Base-by-base conservation (phyloP, 2,888 invertebrate genomes). In the Polylopha cassiicola region DNA sequence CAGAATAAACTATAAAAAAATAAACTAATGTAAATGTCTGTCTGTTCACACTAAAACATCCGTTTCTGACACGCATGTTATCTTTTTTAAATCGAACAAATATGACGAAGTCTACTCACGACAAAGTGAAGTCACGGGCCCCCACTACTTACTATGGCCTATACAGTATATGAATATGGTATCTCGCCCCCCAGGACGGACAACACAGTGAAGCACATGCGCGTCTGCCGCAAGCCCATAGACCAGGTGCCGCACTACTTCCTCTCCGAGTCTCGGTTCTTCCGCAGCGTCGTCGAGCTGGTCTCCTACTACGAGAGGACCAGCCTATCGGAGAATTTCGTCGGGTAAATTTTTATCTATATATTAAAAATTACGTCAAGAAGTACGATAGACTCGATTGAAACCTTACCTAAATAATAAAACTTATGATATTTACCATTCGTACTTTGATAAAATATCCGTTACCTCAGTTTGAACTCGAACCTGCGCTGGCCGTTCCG, bases 281-380 rank as follows among this genome's bases (percentile, higher is more conserved):
- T 98, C 77, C 92, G 93, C 64, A 94, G 92, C 66, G 91, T 98
- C 55, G 95, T 97, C 53, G 97, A 98, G 71, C 88, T 99, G 49
- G 92, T 99, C 52, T 92, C 93, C 48, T 97, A 95, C 82, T 99
- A 98, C 80, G 95, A 97, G 76, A 90, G 92, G 55, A 93, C 93
- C 61, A 96, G 95, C 66, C 87, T 99, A 47, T 91, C 92, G 0
- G 97, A 98, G 81, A 98, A 97, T 79, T 99, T 99, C 73, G 93
- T 92, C 32, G 92, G 92, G 93, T 93, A 74, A 76, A 7, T 8
- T 30, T 24, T 4, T 11, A 9, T n/a, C 14, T 15, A 27, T 2
- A 16, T 4, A 16, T 9, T 4, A n/a, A n/a, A n/a, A n/a, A n/a
- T n/a, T n/a, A n/a, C n/a, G n/a, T n/a, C n/a, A n/a, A n/a, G n/a